Conservation (phyloP, 1,140 invertebrate species). For the Drosophila kurseongensis region DNA sequence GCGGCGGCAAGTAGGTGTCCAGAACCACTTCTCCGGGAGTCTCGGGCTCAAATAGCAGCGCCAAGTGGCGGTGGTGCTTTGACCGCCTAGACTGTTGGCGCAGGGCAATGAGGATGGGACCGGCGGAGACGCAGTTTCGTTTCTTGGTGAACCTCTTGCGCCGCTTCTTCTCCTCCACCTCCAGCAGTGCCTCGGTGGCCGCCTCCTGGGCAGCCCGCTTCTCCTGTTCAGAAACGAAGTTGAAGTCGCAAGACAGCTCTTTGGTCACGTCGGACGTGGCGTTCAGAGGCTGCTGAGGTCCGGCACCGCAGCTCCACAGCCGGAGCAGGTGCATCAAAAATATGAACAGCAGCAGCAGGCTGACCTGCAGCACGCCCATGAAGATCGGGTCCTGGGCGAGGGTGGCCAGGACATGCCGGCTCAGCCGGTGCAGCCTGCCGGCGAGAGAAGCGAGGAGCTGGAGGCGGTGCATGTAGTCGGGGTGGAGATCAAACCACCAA, state of each 20-base stretch:
- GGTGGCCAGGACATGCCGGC: slow-evolving; percentile 24
- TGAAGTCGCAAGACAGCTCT: slow-evolving; percentile 69
- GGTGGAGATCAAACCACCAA: slow-evolving; percentile 32
- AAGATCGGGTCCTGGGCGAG: slow-evolving; percentile 55
- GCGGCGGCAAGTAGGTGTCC: slow-evolving; percentile 54
- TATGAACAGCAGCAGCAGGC: slow-evolving; percentile 63
- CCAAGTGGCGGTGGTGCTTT: slow-evolving; percentile 30
- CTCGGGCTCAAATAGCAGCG: slow-evolving; percentile 55
- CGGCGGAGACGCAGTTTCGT: slow-evolving; percentile 80
- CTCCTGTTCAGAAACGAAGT: slow-evolving; percentile 74
- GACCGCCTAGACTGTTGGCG: slow-evolving; percentile 58
- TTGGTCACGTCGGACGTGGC: slow-evolving; percentile 42
- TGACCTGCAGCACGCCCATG: slow-evolving; percentile 54
- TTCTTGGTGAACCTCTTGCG: slow-evolving; percentile 80
- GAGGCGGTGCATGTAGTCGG: slow-evolving; percentile 23
- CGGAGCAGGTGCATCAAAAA: slow-evolving; percentile 65
- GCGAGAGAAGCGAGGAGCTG: slow-evolving; percentile 23
- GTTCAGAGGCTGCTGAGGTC: background rate
- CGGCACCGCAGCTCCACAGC: slow-evolving; percentile 19
- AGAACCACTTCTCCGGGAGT: slow-evolving; percentile 49
- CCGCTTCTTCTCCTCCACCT: slow-evolving; percentile 77
- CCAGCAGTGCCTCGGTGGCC: slow-evolving; percentile 66
- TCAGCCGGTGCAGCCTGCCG: background rate
- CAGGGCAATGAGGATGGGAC: slow-evolving; percentile 72
- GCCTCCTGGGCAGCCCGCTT: slow-evolving; percentile 69